Conservation (phyloP, 2,113 vertebrate genomes). For the Aldabrachelys gigantea region DNA sequence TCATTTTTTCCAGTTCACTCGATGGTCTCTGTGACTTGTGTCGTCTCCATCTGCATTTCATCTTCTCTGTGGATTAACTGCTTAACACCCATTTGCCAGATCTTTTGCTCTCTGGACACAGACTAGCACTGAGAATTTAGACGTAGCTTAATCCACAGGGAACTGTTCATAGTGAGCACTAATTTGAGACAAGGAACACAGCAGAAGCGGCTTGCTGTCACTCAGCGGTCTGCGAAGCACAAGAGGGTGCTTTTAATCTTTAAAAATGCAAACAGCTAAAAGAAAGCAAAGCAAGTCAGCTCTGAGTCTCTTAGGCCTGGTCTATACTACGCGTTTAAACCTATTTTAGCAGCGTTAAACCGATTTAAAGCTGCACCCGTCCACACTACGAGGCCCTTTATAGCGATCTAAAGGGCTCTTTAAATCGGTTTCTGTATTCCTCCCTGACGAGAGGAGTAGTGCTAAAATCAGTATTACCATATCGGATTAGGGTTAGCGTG, state of each 20-base stretch:
- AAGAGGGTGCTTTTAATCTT: constrained; percentile 27
- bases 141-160: background rate
- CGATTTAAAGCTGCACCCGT: too few species aligned
- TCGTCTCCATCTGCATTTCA: background rate
- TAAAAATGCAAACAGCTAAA: background rate
- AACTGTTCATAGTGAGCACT: background rate
- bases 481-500: too few species aligned
- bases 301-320: background rate
- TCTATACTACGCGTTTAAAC: too few species aligned
- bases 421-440: too few species aligned
- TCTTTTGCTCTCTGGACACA: background rate
- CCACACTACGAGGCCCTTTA: too few species aligned
- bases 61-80: background rate
- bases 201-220: background rate
- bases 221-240: background rate
- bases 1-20: background rate
- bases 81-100: background rate
- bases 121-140: background rate
- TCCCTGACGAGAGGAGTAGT: too few species aligned
- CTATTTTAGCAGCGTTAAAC: too few species aligned
- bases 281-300: background rate
- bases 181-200: background rate
- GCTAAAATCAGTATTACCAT: too few species aligned
- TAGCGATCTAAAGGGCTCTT: too few species aligned
- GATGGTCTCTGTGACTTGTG: background rate